Percentiles rank a stretch among this genome's conserved stretches.
phyloP scores from a whole-genome alignment of 2,113 vertebrate genomes.

The Heptranchias perlo region DNA sequence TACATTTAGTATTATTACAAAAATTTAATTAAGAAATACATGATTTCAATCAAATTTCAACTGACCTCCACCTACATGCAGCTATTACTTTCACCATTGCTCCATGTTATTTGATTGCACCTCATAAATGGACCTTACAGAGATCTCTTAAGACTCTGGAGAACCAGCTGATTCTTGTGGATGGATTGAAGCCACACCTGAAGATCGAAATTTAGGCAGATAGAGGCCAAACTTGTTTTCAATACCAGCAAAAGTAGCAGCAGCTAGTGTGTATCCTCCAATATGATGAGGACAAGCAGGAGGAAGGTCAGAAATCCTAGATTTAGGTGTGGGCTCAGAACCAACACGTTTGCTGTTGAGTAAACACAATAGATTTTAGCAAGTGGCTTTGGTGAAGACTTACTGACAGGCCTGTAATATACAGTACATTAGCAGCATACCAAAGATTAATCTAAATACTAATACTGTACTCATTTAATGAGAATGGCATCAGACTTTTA shows the following conservation, averaged over 20 bases:
- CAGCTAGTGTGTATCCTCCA: conserved; percentile 85
- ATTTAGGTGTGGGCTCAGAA: conserved; percentile 69
- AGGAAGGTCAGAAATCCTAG: conserved; percentile 71
- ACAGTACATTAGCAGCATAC: not conserved
- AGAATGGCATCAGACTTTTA: not conserved
- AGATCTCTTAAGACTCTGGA: conserved; percentile 44
- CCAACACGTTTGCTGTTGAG: conserved; percentile 73
- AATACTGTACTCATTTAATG: not conserved
- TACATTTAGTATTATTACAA: conserved; percentile 32
- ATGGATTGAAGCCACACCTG: conserved; percentile 56
- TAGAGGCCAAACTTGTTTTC: conserved; percentile 93
- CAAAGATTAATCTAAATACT: not conserved
- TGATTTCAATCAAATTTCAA: conserved; percentile 37
- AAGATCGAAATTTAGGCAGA: conserved; percentile 80
- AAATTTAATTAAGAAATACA: conserved; percentile 37
- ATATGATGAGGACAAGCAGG: conserved; percentile 77
- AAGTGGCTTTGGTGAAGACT: not conserved
- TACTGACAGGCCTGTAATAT: not conserved
- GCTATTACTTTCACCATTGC: conserved; percentile 38
- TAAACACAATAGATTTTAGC: conserved; percentile 40
- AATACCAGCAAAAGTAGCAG: conserved; percentile 86
- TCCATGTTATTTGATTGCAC: conserved; percentile 29
- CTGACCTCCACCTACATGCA: conserved; percentile 35
- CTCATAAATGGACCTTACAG: not conserved
- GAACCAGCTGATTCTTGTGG: conserved; percentile 45